Conservation (phyloP, 1,140 invertebrate species). For the Micrasema minimum region DNA sequence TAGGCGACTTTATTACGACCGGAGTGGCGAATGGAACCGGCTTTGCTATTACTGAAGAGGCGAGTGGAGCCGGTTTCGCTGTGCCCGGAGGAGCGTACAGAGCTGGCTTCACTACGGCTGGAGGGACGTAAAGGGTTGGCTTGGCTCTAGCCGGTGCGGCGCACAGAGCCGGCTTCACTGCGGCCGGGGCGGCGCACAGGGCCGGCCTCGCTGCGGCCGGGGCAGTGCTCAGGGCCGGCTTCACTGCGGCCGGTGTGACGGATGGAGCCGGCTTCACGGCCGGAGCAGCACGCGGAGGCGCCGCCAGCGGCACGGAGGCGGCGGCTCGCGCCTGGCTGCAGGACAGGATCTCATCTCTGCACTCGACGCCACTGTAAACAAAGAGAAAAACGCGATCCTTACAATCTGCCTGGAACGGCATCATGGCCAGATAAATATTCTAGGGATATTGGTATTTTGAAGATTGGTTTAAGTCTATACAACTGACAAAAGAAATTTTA, state of each 20-base stretch:
- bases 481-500: too few species aligned
- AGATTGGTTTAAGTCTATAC: too few species aligned
- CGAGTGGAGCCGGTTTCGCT: conserved; percentile 48
- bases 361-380: conserved; percentile 86
- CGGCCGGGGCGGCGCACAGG: conserved; percentile 37
- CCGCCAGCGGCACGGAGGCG: conserved; percentile 49
- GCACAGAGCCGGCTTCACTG: conserved; percentile 1
- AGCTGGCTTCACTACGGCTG: too few species aligned
- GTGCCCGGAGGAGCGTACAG: conserved; percentile 58
- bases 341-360: conserved; percentile 86
- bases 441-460: too few species aligned
- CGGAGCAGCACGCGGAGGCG: too few species aligned
- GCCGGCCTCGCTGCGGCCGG: conserved; percentile 62
- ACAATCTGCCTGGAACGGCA: conserved; percentile 15
- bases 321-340: conserved; percentile 72
- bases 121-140: conserved; percentile 13
- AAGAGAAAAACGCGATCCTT: conserved; percentile 49
- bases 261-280: conserved; percentile 63
- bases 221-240: conserved; percentile 67
- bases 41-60: too few species aligned
- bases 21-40: not conserved
- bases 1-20: not conserved
- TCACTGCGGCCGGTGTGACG: conserved; percentile 55
- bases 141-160: conserved; percentile 26
- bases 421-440: too few species aligned